Evolutionary conservation across 2,888 invertebrate species (phyloP), one percentile per base, ranked within the genome.

Genomic region (Doris montereyensis): DNA sequence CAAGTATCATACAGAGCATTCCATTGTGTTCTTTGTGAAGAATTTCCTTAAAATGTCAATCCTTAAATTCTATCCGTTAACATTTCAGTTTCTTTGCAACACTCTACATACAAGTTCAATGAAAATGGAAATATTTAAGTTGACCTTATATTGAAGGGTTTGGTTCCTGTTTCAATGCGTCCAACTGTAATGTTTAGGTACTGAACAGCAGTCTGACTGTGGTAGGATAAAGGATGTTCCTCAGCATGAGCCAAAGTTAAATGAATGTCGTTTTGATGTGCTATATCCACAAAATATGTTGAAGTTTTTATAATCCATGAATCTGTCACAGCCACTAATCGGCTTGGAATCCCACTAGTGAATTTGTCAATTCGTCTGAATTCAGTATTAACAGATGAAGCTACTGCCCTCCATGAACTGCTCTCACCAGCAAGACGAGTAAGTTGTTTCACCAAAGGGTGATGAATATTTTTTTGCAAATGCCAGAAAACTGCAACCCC

Each of bases 231-330:
- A 34, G 85, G 83, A 80, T 91, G 91, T 65, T 91, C 90, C 67
- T 92, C 91, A 35, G 95, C 94, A 85, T 94, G 94, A 82, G 94
- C 94, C 24, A 97, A 94, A 52, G 95, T 94, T 17, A 97, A 92
- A 0, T 94, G 93, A 26, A 96, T 94, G 90, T 97, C 96, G 81
- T 85, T 88, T 90, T 97, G 97, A 89, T 95, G 95, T 0, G 95
- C 94, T 71, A 96, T 91, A 86, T 95, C 92, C 0, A 97, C 91
- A 82, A 92, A 93, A 87, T 97, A 96, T 60, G 95, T 94, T 0
- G 94, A 93, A 0, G 96, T 94, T 92, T 96, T 96, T 72, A 97
- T 93, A 30, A 97, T 94, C 97, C 97, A 97, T 81, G 95, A 95
- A 88, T 96, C 95, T 0, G 97, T 97, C 52, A 92, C 91, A 77